These are phyloP conservation scores for Aquatica leii DNA, from an alignment of 2,888 invertebrate species.

Conservation along the genomic window DNA sequence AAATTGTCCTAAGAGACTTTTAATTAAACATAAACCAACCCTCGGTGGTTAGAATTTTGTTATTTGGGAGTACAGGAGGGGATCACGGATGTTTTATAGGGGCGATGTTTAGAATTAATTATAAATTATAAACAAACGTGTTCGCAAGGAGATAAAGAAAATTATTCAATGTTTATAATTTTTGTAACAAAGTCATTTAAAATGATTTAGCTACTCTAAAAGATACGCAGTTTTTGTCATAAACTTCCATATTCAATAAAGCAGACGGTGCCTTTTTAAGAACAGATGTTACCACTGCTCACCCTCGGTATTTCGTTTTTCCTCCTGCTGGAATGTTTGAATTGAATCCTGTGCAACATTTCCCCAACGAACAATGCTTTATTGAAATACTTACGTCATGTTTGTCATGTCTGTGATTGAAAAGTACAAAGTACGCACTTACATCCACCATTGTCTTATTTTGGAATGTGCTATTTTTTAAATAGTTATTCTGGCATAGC, in stretches of 20 bases:
- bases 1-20: conserved; percentile 60
- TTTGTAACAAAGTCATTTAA: too few species aligned
- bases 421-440: background rate
- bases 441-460: too few species aligned
- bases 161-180: too few species aligned
- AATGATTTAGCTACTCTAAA: too few species aligned
- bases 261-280: conserved; percentile 30
- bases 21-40: conserved; percentile 59
- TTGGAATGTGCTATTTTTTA: background rate
- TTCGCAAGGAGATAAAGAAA: conserved; percentile 2
- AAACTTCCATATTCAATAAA: conserved; percentile 28
- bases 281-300: conserved; percentile 32
- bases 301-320: conserved; percentile 30
- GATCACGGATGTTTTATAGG: conserved; percentile 20
- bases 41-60: conserved; percentile 38
- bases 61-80: conserved; percentile 11
- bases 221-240: conserved; percentile 19
- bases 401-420: conserved; percentile 18
- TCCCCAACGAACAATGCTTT: conserved; percentile 20
- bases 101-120: conserved; percentile 16
- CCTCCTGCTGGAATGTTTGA: conserved; percentile 31
- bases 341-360: conserved; percentile 27
- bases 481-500: background rate
- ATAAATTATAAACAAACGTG: conserved; percentile 12
- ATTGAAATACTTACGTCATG: conserved; percentile 28